Percentiles rank a stretch among this genome's conserved stretches.
phyloP scores from a whole-genome alignment of 2,888 invertebrate genomes.

The Uropetala carovei region DNA sequence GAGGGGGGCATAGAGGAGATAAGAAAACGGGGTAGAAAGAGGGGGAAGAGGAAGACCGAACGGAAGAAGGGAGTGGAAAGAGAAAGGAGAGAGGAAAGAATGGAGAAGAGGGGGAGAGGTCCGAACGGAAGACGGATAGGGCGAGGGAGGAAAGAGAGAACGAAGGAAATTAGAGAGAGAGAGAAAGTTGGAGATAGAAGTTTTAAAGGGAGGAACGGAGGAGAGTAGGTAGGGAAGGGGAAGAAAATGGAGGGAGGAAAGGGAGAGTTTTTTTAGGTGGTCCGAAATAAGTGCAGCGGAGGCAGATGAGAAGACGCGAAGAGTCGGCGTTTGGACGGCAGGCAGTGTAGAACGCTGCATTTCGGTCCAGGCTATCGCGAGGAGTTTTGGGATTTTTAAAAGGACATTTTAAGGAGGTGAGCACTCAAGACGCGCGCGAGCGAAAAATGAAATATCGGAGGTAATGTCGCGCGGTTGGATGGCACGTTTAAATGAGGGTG shows the following conservation, averaged over 20 bases:
- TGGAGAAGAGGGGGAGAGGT: neutral
- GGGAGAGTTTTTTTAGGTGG: neutral
- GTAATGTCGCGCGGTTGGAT: no score
- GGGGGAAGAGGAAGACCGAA: neutral
- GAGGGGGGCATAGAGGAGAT: neutral
- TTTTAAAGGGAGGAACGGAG: no score
- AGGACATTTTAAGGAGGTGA: neutral
- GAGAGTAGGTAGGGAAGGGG: no score
- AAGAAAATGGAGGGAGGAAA: neutral
- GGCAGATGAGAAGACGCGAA: neutral
- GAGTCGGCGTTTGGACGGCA: no score
- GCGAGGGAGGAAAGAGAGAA: neutral
- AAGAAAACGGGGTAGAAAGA: neutral
- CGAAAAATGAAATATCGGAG: no score
- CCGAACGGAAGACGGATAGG: neutral
- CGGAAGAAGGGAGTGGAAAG: neutral
- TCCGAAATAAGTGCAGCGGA: constrained; percentile 25
- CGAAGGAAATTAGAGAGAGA: neutral
- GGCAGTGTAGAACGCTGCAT: neutral
- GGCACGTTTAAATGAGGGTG: no score
- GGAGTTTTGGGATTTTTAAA: neutral
- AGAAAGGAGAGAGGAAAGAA: neutral
- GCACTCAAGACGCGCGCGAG: neutral
- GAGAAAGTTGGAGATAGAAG: neutral
- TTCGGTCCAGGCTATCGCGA: neutral